Evolutionary conservation across 2,888 invertebrate genomes (phyloP).

Genomic region (Petrolisthes cinctipes): DNA sequence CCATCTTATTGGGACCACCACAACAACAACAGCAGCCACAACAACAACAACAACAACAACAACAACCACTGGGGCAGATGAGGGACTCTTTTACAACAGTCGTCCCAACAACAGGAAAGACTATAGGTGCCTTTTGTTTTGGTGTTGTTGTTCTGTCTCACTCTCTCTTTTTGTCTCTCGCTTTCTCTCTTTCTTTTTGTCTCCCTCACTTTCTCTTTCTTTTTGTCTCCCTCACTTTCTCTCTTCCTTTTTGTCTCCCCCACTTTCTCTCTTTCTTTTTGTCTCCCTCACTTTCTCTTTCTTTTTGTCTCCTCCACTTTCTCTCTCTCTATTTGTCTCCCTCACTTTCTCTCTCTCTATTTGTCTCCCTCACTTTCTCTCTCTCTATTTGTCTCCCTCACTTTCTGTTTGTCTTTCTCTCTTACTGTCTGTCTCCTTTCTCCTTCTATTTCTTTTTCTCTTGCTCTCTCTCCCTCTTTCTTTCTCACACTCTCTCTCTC

Average conservation of each 20-base stretch:
- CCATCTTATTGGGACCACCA: neutral
- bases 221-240: neutral
- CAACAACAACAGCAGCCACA: slow-evolving; percentile 66
- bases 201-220: neutral
- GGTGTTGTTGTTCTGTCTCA: slow-evolving; percentile 51
- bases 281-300: slow-evolving; percentile 49
- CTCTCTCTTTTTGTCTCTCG: neutral
- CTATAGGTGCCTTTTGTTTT: slow-evolving; percentile 71
- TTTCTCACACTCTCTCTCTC: neutral
- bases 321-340: slow-evolving; percentile 47
- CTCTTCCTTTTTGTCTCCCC: slow-evolving; percentile 23
- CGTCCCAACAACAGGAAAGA: slow-evolving; percentile 79
- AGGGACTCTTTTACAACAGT: slow-evolving; percentile 85
- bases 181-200: neutral
- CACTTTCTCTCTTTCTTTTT: slow-evolving; percentile 13
- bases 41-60: too few species aligned
- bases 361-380: neutral
- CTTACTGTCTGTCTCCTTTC: slow-evolving; percentile 2
- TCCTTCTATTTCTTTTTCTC: neutral
- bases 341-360: slow-evolving; percentile 46
- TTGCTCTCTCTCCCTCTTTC: neutral
- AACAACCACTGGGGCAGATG: slow-evolving; percentile 67
- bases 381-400: neutral
- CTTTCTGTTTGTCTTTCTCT: neutral
- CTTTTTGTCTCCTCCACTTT: slow-evolving; percentile 44